Percentiles rank a stretch among this genome's conserved stretches.
phyloP scores from a whole-genome alignment of 2,888 invertebrate species.

The Selenia dentaria region DNA sequence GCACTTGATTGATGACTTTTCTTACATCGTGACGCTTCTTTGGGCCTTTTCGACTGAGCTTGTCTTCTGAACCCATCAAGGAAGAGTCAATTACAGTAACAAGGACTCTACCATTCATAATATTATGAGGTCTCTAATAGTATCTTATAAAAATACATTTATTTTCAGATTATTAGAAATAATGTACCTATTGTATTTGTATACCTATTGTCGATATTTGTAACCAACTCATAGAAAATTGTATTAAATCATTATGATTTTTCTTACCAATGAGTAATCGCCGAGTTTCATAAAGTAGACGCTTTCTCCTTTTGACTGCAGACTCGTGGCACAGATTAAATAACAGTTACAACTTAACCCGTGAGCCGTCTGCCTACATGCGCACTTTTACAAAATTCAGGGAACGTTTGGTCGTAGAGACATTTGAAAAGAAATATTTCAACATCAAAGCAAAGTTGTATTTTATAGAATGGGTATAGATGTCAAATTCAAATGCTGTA shows the following conservation, averaged over 20 bases:
- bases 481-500: conserved; percentile 18
- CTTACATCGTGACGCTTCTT: conserved; percentile 61
- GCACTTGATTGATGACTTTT: conserved; percentile 73
- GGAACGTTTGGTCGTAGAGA: conserved; percentile 54
- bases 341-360: no score
- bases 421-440: conserved; percentile 56
- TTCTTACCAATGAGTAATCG: no score
- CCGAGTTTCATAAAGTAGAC: no score
- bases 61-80: conserved; percentile 55
- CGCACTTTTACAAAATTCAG: conserved; percentile 66
- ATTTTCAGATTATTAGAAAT: no score
- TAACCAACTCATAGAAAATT: no score
- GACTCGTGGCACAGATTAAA: no score
- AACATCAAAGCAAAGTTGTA: conserved; percentile 11
- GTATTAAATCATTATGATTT: no score
- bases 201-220: no score
- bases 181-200: no score
- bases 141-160: no score
- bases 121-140: no score
- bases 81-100: conserved; percentile 56
- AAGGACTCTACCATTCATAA: conserved; percentile 38
- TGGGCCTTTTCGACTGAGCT: conserved; percentile 48
- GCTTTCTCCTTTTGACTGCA: no score
- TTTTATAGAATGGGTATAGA: conserved; percentile 23
- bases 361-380: conserved; percentile 66